A percentile compares a stretch with the other conserved stretches of the same genome.
These are phyloP conservation scores for Porphyrio hochstetteri DNA, from an alignment of 2,113 vertebrate genomes.

Conservation along the genomic window DNA sequence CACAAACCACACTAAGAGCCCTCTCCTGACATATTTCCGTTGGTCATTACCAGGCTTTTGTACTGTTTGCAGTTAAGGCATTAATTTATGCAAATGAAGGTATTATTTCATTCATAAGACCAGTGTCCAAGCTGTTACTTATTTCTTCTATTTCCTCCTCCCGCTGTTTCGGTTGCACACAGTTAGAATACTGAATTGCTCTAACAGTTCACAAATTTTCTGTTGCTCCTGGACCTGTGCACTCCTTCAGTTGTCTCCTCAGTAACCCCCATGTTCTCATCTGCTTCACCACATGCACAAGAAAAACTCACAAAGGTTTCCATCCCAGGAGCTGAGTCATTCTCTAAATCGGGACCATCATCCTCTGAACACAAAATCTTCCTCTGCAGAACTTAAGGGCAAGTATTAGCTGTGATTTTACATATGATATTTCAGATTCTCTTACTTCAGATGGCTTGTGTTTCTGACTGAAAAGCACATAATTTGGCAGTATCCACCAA, in stretches of 20 bases:
- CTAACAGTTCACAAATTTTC: not conserved
- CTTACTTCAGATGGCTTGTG: not conserved
- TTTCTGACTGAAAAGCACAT: not conserved
- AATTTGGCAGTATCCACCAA: not conserved
- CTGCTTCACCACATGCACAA: not conserved
- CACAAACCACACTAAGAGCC: not conserved
- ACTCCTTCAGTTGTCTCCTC: conserved; percentile 5
- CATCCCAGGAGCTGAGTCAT: conserved; percentile 25
- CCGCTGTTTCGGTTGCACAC: not conserved
- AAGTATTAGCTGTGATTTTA: not conserved
- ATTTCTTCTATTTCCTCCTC: not conserved
- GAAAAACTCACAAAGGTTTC: not conserved
- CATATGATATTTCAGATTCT: not conserved
- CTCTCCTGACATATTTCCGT: not conserved
- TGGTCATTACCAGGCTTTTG: not conserved
- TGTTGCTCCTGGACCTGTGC: not conserved
- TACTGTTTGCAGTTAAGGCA: not conserved
- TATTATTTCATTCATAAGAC: not conserved
- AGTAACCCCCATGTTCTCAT: not conserved
- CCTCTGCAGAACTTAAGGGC: not conserved
- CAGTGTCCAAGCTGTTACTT: not conserved
- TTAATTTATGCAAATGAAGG: not conserved
- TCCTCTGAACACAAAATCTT: not conserved
- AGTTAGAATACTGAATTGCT: not conserved
- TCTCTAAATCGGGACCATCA: not conserved